Evolutionary conservation across 2,888 invertebrate species (phyloP).

Genomic region (Nomada fabriciana): DNA sequence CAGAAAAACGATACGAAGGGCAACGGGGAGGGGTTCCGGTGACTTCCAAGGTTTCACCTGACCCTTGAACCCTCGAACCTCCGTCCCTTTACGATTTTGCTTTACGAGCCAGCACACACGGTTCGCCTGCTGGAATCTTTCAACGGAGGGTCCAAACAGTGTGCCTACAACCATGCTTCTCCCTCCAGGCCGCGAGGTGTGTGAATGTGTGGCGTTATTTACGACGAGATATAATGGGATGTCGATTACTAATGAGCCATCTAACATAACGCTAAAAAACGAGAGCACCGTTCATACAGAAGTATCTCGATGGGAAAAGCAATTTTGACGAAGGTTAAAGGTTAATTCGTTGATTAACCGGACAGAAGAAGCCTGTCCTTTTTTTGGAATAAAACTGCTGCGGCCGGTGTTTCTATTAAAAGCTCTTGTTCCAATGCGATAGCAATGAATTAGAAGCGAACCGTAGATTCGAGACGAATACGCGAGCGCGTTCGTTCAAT

Average conservation of each 20-base stretch:
- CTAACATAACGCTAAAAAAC: constrained; percentile 69
- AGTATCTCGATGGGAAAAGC: constrained; percentile 27
- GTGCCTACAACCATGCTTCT: constrained; percentile 70
- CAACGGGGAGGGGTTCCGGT: background rate
- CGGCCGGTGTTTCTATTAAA: background rate
- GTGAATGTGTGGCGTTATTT: constrained; percentile 75
- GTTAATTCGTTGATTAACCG: too few species aligned
- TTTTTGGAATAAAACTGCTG: too few species aligned
- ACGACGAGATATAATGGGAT: constrained; percentile 80
- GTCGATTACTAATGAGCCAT: constrained; percentile 81
- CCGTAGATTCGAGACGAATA: constrained; percentile 11
- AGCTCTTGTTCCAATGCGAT: background rate
- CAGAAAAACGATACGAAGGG: constrained; percentile 4
- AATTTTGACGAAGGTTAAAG: too few species aligned
- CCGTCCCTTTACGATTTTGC: constrained; percentile 74
- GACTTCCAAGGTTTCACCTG: constrained; percentile 45
- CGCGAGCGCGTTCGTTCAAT: constrained; percentile 33
- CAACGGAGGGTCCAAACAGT: constrained; percentile 15
- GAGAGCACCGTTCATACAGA: constrained; percentile 25
- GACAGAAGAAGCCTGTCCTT: too few species aligned
- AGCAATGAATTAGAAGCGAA: constrained; percentile 37
- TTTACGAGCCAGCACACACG: constrained; percentile 72
- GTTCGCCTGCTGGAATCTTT: constrained; percentile 34
- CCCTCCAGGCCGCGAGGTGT: background rate
- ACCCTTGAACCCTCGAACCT: constrained; percentile 50